Evolutionary conservation across 64 coral and sea anemone genomes (phyloP).

Genomic region (Actinia tenebrosa): DNA sequence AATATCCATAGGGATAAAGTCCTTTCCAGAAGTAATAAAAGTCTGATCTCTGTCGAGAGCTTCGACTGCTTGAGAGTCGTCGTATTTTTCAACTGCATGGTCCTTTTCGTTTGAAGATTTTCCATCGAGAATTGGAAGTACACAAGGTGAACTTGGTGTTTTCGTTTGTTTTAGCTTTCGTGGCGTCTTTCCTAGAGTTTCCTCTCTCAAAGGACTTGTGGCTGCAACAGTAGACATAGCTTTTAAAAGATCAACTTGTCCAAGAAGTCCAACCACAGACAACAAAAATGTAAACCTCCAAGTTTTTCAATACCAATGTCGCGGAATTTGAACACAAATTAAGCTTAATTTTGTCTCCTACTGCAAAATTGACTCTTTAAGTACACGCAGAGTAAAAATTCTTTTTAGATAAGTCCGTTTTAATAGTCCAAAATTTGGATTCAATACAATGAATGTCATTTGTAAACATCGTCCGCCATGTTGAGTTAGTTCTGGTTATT

Average conservation of each 20-base stretch:
- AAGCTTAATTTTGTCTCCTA: not conserved
- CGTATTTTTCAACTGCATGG: conserved; percentile 3
- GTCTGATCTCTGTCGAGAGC: conserved; percentile 45
- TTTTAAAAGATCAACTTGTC: not conserved
- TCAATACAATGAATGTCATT: not conserved
- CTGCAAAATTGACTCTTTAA: not conserved
- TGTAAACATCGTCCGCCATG: conserved; percentile 23
- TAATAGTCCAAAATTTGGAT: not conserved
- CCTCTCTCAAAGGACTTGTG: conserved; percentile 9
- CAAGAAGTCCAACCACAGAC: not conserved
- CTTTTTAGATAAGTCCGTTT: not conserved
- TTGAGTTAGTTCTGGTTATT: not conserved
- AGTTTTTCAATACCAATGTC: not conserved
- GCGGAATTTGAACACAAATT: not conserved
- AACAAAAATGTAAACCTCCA: not conserved
- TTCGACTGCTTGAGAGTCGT: not conserved
- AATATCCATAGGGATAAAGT: conserved; percentile 96
- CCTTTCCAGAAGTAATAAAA: conserved; percentile 74
- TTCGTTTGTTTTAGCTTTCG: conserved; percentile 46
- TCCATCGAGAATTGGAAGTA: conserved; percentile 75
- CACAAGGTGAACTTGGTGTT: conserved; percentile 64
- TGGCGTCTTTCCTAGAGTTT: conserved; percentile 29
- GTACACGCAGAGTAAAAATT: not conserved
- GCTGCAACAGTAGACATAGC: conserved; percentile 11
- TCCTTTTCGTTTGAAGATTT: conserved; percentile 27